phyloP scores from a whole-genome alignment of 2,113 vertebrate genomes.

The Gallinago jamesoni region DNA sequence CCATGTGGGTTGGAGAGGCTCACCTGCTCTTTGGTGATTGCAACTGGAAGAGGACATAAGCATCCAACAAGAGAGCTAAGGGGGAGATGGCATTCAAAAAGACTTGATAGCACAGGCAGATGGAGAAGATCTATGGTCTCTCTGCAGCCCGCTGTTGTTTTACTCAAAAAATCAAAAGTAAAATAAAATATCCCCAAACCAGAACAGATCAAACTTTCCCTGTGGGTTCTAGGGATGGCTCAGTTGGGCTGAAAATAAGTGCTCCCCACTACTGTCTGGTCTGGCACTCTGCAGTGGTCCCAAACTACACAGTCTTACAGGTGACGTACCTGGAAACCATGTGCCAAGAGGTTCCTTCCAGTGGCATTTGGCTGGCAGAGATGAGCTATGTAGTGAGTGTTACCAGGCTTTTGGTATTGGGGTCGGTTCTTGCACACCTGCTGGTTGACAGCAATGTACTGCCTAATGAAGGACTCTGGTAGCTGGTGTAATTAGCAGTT shows the following conservation, averaged over 20 bases:
- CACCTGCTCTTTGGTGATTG: not conserved
- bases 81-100: no score
- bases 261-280: not conserved
- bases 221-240: not conserved
- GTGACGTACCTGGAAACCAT: not conserved
- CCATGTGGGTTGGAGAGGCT: rapidly evolving
- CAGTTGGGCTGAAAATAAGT: not conserved
- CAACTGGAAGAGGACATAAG: not conserved
- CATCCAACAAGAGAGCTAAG: not conserved
- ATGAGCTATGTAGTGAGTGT: rapidly evolving
- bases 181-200: no score
- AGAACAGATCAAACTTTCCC: no score
- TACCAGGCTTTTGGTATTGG: no score
- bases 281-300: not conserved
- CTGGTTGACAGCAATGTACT: no score
- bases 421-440: no score
- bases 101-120: not conserved
- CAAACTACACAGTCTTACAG: not conserved
- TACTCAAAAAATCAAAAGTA: not conserved
- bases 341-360: not conserved
- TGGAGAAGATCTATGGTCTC: not conserved
- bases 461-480: not conserved
- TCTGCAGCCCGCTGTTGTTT: not conserved
- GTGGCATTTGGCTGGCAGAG: rapidly evolving
- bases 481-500: not conserved